Evolutionary conservation across 2,113 vertebrate genomes (phyloP), one percentile per base, ranked within the genome.

Genomic region (Phalacrocorax brasilianus): DNA sequence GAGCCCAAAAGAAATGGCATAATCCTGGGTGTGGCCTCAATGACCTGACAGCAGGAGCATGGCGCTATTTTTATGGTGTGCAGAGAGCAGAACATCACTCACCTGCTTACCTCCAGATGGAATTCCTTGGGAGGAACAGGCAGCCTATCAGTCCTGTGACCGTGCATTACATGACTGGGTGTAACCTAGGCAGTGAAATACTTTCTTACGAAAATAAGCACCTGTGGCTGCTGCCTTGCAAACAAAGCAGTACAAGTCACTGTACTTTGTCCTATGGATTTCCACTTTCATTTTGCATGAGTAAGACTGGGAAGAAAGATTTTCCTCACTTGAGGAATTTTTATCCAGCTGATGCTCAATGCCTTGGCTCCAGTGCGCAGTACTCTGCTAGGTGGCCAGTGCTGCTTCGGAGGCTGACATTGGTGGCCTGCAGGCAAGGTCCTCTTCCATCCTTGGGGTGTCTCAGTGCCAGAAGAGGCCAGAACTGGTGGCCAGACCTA

Each of bases 191-290:
- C 0, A 11, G 85, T 67, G 50, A 66, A 85, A 66, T n/a, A 52
- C 22, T 65, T 93, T 70, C 49, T 89, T 95, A 97, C 90, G 88
- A 58, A 90, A 85, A 76, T 78, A 85, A 88, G 30, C 28, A 80
- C 75, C 45, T 49, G 12, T 83, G 59, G 47, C 88, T 93, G 59
- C 72, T 86, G 59, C 67, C 68, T 65, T 88, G 33, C 63, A 76
- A 83, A 76, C 45, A 90, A 62, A 94, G 58, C 56, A 68, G 13
- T 66, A 45, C 58, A 76, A 62, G 42, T 70, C 53, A n/a, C 47
- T 83, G 82, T 56, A 77, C 91, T 94, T 94, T 91, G 88, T 76
- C 71, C 72, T 58, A 1, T 61, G 58, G 79, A 73, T 44, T 89
- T 88, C 67, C 14, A 58, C 9, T 85, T 95, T 47, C 23, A 76